Percentiles rank a stretch among this genome's conserved stretches.
Conservation (phyloP, 2,888 invertebrate species). For the Oligia latruncula region DNA sequence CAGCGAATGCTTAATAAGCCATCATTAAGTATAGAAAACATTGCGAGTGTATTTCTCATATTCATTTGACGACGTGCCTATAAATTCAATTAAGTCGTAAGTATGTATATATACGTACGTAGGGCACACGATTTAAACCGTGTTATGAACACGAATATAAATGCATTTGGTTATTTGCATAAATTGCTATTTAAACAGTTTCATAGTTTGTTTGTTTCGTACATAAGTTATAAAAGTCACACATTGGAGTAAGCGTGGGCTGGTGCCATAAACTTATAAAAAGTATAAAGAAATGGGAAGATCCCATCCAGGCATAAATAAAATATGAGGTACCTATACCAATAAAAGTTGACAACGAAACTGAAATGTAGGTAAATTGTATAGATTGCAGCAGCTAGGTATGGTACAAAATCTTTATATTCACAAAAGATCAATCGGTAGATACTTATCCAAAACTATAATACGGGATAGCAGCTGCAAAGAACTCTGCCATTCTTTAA, state of each 20-base stretch:
- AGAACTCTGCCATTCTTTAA: neutral
- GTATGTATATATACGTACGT: slow-evolving; percentile 72
- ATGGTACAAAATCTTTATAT: neutral
- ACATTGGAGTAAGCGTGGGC: slow-evolving; percentile 25
- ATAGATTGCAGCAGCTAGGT: neutral
- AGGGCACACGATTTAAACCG: slow-evolving; percentile 76
- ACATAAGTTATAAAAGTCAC: slow-evolving; percentile 69
- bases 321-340: neutral
- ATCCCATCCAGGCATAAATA: neutral
- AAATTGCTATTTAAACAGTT: slow-evolving; percentile 79
- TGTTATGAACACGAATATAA: slow-evolving; percentile 81
- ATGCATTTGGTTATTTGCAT: slow-evolving; percentile 83
- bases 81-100: slow-evolving; percentile 88
- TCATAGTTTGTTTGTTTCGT: slow-evolving; percentile 76
- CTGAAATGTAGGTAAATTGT: neutral
- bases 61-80: slow-evolving; percentile 88
- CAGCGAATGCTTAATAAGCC: slow-evolving; percentile 85
- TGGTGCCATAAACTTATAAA: neutral
- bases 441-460: neutral
- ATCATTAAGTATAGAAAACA: slow-evolving; percentile 76
- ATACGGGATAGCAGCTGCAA: neutral
- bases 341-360: neutral
- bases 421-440: neutral
- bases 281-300: neutral
- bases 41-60: slow-evolving; percentile 83